A percentile compares a stretch with the other conserved stretches of the same genome.
Conservation (phyloP, 2,797 vertebrate genomes). For the Oceanodroma leucorhoa region DNA sequence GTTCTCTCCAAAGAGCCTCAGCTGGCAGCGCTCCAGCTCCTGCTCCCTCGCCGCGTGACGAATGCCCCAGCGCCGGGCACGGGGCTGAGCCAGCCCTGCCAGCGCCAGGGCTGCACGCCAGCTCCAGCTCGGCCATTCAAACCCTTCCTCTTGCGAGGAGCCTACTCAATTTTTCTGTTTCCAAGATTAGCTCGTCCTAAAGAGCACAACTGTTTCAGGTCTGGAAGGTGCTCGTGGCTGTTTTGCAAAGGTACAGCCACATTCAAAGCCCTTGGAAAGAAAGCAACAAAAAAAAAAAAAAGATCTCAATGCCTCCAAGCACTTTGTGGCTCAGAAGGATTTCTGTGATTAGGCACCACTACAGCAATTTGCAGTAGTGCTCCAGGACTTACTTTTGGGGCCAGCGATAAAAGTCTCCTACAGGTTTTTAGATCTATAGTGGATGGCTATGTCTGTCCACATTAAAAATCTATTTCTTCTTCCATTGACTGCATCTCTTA, state of each 20-base stretch:
- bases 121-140: background rate
- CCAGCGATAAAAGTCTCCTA: background rate
- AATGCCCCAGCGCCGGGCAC: rapidly evolving
- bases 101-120: background rate
- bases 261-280: background rate
- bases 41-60: rapidly evolving
- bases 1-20: background rate
- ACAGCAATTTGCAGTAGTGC: background rate
- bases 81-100: background rate
- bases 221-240: background rate
- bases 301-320: background rate
- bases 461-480: background rate
- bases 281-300: background rate
- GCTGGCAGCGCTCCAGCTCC: background rate
- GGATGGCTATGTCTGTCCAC: background rate
- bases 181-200: rapidly evolving
- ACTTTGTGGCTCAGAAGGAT: background rate
- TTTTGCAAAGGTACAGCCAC: background rate
- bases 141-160: background rate
- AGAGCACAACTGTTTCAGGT: background rate
- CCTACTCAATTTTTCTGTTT: rapidly evolving
- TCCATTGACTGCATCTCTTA: background rate
- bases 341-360: background rate
- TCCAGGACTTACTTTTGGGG: background rate
- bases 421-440: background rate